phyloP scores from a whole-genome alignment of 2,113 vertebrate genomes.

The Bambusicola thoracicus region DNA sequence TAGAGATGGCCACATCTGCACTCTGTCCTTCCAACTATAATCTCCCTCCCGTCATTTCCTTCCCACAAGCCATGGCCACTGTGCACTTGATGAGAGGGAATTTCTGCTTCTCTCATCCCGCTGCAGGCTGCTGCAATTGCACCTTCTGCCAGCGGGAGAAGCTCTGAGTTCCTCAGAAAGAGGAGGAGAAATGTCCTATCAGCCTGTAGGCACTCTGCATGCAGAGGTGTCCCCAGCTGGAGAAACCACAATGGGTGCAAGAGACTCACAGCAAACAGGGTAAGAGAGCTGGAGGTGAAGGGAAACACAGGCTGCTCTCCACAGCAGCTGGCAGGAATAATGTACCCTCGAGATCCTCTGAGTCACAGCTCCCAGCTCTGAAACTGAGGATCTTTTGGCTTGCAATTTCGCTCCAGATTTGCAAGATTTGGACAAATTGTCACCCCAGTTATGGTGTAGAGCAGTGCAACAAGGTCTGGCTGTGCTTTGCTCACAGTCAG shows the following conservation, averaged over 20 bases:
- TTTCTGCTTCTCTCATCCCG: background rate
- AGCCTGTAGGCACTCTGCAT: background rate
- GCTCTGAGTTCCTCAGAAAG: background rate
- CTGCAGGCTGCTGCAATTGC: background rate
- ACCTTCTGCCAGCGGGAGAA: background rate
- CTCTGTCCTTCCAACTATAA: no score
- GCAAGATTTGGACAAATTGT: background rate
- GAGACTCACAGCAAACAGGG: background rate
- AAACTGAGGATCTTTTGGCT: background rate
- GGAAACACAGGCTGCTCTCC: slow-evolving; percentile 8
- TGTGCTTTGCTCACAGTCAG: background rate
- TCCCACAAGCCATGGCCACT: background rate
- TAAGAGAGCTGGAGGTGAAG: background rate
- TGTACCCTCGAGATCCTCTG: background rate
- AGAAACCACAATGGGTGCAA: background rate
- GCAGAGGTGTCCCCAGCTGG: background rate
- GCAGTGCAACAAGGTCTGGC: background rate
- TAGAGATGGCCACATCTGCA: background rate
- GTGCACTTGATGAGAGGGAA: background rate
- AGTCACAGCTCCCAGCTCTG: no score
- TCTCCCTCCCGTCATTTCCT: background rate
- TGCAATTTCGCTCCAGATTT: background rate
- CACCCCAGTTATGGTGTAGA: background rate
- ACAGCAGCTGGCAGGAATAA: background rate
- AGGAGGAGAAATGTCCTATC: background rate